Evolutionary conservation across 1,140 invertebrate species (phyloP).

Genomic region (Pomacea maculata): DNA sequence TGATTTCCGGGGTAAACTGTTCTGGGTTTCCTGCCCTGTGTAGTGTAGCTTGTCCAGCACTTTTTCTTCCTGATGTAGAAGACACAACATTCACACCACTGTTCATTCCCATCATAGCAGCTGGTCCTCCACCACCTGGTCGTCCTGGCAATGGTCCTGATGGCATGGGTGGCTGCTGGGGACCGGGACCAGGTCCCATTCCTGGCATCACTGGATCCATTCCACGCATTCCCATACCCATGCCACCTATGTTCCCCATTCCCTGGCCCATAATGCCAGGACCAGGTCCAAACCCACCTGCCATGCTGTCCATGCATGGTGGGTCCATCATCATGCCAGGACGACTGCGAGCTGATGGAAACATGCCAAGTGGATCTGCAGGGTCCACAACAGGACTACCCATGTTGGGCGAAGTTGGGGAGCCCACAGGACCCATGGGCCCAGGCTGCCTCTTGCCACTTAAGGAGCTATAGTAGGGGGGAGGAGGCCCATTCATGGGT

Average conservation of each 20-base stretch:
- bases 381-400: conserved; percentile 24
- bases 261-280: conserved; percentile 36
- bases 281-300: conserved; percentile 22
- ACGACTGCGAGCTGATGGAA: conserved; percentile 43
- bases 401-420: conserved; percentile 56
- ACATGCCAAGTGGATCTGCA: conserved; percentile 22
- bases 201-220: conserved; percentile 37
- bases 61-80: conserved; percentile 22
- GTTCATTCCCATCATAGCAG: conserved; percentile 29
- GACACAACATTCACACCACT: conserved; percentile 17
- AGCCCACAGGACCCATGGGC: conserved; percentile 33
- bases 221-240: conserved; percentile 33
- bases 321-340: conserved; percentile 38
- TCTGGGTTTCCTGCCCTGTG: conserved; percentile 62
- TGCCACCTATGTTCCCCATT: conserved; percentile 8
- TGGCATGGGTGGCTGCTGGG: conserved; percentile 69
- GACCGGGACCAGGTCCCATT: conserved; percentile 36
- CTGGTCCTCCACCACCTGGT: conserved; percentile 31
- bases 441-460: conserved; percentile 21
- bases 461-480: conserved; percentile 57
- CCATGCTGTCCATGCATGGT: conserved; percentile 30
- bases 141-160: conserved; percentile 26
- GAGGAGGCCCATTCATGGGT: conserved; percentile 44
- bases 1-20: conserved; percentile 56
- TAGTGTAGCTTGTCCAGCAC: conserved; percentile 28